Conservation (phyloP, 2,113 vertebrate species). For the Circaetus gallicus region DNA sequence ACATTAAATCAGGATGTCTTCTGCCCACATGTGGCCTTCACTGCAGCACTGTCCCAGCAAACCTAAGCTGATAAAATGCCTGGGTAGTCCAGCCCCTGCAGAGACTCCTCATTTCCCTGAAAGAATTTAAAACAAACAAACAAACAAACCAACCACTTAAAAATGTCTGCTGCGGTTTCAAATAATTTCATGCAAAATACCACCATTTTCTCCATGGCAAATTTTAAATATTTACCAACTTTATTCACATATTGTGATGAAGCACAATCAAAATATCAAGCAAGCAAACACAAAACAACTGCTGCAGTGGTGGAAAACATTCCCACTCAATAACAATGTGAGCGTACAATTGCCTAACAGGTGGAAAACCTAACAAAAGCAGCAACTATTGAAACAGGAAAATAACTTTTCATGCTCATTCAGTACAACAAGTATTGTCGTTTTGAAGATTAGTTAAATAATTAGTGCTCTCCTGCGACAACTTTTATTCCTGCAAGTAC, state of each 20-base stretch:
- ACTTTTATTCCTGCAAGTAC: background rate
- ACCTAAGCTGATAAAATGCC: background rate
- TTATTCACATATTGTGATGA: background rate
- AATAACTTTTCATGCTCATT: background rate
- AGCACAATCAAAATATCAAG: background rate
- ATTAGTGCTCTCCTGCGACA: background rate
- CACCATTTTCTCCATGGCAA: fast-evolving
- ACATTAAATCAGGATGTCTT: background rate
- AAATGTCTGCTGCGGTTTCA: background rate
- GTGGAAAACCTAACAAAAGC: background rate
- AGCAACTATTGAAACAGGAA: background rate
- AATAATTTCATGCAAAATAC: background rate
- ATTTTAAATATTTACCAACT: background rate
- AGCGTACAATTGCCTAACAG: background rate
- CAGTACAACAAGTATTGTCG: background rate
- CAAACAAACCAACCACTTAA: background rate
- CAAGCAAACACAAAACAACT: background rate
- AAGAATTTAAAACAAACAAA: background rate
- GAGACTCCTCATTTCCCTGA: background rate
- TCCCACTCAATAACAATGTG: background rate
- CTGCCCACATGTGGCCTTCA: background rate
- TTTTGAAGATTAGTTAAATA: background rate
- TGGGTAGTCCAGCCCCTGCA: background rate
- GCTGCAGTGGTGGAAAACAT: background rate
- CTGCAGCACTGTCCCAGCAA: background rate